Conservation (phyloP, 2,888 invertebrate genomes). For the Eupithecia centaureata region DNA sequence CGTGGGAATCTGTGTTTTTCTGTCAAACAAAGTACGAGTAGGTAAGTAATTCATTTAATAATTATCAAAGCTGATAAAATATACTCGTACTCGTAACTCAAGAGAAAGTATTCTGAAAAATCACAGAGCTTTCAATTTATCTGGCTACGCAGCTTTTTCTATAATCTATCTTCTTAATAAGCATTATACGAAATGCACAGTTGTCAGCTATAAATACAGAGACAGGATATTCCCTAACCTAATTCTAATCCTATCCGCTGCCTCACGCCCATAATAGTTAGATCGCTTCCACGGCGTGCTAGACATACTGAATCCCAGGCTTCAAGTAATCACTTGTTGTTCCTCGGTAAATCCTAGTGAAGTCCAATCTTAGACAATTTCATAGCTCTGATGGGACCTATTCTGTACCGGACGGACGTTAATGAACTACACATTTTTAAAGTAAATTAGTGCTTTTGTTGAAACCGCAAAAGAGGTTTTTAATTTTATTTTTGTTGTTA, state of each 20-base stretch:
- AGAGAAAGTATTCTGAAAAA: neutral
- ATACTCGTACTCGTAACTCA: neutral
- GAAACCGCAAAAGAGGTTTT: neutral
- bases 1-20: conserved; percentile 6
- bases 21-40: neutral
- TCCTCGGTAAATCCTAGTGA: conserved; percentile 41
- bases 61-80: neutral
- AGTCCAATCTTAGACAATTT: conserved; percentile 44
- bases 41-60: neutral
- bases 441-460: conserved; percentile 22
- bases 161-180: neutral
- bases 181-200: neutral
- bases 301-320: conserved; percentile 41
- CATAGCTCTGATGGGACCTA: conserved; percentile 39
- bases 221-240: conserved; percentile 8
- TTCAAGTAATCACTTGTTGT: conserved; percentile 47
- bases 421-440: conserved; percentile 34
- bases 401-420: conserved; percentile 32
- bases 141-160: neutral
- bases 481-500: neutral
- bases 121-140: neutral
- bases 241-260: conserved; percentile 24
- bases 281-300: conserved; percentile 34
- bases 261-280: conserved; percentile 35
- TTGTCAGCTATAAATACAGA: neutral